Percentiles rank a stretch among this genome's conserved stretches.
phyloP scores from a whole-genome alignment of 2,888 invertebrate species.

The Drosophila cyrtoloma region DNA sequence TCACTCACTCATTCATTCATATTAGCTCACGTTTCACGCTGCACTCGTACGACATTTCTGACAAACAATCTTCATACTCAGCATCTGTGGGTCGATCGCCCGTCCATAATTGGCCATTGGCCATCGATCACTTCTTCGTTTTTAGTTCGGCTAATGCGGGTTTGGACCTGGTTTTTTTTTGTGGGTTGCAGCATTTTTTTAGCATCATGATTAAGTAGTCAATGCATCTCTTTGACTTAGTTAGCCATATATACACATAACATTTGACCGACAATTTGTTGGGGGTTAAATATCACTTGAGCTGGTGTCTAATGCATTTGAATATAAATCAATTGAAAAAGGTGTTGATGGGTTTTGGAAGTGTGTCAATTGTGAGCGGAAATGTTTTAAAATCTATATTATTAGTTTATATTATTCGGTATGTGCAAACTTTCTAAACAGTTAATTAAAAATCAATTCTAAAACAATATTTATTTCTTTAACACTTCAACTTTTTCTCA shows the following conservation, averaged over 20 bases:
- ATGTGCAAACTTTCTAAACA: background rate
- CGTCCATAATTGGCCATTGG: conserved; percentile 45
- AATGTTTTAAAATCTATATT: background rate
- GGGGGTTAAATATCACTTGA: conserved; percentile 7
- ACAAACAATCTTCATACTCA: conserved; percentile 61
- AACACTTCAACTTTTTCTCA: conserved; percentile 31
- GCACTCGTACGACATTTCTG: conserved; percentile 72
- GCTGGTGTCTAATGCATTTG: conserved; percentile 13
- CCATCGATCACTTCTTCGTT: conserved; percentile 58
- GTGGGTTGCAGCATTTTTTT: conserved; percentile 40
- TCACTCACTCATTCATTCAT: conserved; percentile 47
- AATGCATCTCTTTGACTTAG: conserved; percentile 32
- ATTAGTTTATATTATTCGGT: background rate
- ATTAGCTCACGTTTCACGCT: conserved; percentile 49
- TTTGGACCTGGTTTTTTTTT: conserved; percentile 11
- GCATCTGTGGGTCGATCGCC: conserved; percentile 44
- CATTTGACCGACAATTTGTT: conserved; percentile 49
- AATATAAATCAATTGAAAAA: conserved; percentile 12
- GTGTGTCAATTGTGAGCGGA: conserved; percentile 15
- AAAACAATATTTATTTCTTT: background rate
- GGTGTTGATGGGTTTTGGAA: conserved; percentile 10
- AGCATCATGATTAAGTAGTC: conserved; percentile 51
- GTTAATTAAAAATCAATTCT: background rate
- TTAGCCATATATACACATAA: conserved; percentile 15
- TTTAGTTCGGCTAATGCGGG: conserved; percentile 53